Conservation (phyloP, 2,113 vertebrate species). For the Upupa epops region DNA sequence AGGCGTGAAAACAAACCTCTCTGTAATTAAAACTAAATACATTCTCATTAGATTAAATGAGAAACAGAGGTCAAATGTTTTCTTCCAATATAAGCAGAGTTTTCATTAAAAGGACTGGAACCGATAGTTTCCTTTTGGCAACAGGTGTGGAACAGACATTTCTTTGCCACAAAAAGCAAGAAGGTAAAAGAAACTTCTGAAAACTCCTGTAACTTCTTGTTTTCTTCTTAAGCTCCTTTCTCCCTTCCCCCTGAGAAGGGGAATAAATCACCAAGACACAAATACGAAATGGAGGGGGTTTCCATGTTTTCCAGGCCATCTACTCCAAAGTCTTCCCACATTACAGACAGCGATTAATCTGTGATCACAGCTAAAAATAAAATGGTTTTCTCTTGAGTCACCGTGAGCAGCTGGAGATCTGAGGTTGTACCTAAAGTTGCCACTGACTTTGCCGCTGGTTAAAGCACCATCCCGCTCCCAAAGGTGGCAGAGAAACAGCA, state of each 20-base stretch:
- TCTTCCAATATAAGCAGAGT: neutral
- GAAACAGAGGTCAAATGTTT: neutral
- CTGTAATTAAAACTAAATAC: neutral
- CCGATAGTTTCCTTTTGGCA: neutral
- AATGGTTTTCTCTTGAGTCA: neutral
- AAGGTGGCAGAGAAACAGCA: conserved; percentile 28
- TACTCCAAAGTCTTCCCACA: neutral
- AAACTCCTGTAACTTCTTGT: neutral
- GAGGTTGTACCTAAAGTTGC: neutral
- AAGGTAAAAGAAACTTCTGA: neutral
- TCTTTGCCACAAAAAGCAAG: neutral
- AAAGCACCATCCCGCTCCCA: neutral
- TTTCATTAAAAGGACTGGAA: neutral
- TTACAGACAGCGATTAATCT: neutral
- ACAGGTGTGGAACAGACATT: neutral
- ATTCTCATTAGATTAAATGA: neutral
- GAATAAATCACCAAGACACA: neutral
- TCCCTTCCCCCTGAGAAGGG: neutral
- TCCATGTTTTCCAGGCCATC: neutral
- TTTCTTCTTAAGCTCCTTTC: neutral
- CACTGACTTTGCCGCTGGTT: neutral
- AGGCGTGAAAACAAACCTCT: too few species aligned
- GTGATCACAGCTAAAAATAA: neutral
- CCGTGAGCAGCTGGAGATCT: neutral
- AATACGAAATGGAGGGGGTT: neutral